phyloP scores from a whole-genome alignment of 2,888 invertebrate species.

The Dolichomitus sp. region DNA sequence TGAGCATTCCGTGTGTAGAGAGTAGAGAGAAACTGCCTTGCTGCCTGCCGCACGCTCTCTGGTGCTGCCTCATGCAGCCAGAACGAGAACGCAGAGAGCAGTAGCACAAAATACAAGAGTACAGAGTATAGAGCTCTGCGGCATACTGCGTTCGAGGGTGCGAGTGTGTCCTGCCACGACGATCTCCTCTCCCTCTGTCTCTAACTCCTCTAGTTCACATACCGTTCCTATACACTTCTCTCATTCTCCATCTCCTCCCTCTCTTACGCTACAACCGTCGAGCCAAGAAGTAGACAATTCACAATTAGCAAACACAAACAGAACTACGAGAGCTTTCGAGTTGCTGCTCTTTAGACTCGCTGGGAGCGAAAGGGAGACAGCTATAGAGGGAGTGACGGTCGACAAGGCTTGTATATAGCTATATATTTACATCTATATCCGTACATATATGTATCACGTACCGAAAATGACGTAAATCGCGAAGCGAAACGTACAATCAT shows the following conservation, averaged over 20 bases:
- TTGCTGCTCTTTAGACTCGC: constrained; percentile 70
- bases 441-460: constrained; percentile 12
- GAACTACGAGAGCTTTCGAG: constrained; percentile 83
- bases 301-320: constrained; percentile 86
- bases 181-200: constrained; percentile 41
- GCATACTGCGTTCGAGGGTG: constrained; percentile 23
- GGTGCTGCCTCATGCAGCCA: constrained; percentile 20
- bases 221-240: background rate
- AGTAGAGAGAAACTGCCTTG: constrained; percentile 28
- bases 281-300: constrained; percentile 85
- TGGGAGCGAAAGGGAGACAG: constrained; percentile 48
- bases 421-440: background rate
- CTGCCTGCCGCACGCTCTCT: constrained; percentile 27
- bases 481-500: background rate
- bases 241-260: background rate
- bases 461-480: constrained; percentile 1
- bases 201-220: constrained; percentile 29
- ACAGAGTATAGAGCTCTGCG: constrained; percentile 1
- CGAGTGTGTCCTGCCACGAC: constrained; percentile 46
- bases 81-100: constrained; percentile 13
- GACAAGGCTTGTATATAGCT: background rate
- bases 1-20: constrained; percentile 79
- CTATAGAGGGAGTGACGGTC: background rate
- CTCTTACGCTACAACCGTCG: constrained; percentile 25
- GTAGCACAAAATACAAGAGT: background rate